Evolutionary conservation across 2,888 invertebrate genomes (phyloP).

Genomic region (Spicauda simplicius): DNA sequence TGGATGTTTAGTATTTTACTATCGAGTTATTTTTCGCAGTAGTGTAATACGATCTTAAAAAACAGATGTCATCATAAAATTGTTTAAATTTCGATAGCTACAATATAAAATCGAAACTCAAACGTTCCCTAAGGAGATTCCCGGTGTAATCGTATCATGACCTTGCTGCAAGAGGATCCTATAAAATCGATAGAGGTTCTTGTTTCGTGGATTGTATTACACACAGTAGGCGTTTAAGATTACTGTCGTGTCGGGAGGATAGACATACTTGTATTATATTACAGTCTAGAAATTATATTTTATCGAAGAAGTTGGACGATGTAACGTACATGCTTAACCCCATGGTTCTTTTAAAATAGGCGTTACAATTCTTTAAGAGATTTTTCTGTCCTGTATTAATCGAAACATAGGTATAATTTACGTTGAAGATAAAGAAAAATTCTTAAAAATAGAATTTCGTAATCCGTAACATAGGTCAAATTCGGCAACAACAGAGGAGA

Average conservation of each 20-base stretch:
- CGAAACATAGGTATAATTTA: background rate
- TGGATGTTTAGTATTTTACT: too few species aligned
- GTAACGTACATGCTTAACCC: too few species aligned
- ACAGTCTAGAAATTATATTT: conserved; percentile 31
- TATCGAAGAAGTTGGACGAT: conserved; percentile 19
- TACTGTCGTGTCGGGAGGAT: conserved; percentile 28
- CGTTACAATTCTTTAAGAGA: background rate
- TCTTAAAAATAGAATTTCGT: conserved; percentile 9
- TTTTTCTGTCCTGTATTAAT: background rate
- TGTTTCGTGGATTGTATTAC: conserved; percentile 34
- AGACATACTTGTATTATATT: conserved; percentile 22
- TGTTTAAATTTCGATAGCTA: background rate
- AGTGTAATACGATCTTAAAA: too few species aligned
- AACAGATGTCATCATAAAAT: background rate
- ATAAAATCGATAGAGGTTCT: conserved; percentile 37
- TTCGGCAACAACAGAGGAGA: conserved; percentile 45
- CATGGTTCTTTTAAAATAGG: too few species aligned
- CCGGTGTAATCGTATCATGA: conserved; percentile 33
- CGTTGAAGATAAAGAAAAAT: conserved; percentile 1
- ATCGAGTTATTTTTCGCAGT: too few species aligned
- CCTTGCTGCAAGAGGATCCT: conserved; percentile 37
- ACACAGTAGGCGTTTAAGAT: conserved; percentile 33
- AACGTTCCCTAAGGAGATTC: conserved; percentile 13
- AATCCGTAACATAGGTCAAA: conserved; percentile 41
- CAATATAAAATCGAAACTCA: background rate